Percentiles rank a stretch among this genome's conserved stretches.
Conservation (phyloP, 2,113 vertebrate genomes). For the Anolis carolinensis region DNA sequence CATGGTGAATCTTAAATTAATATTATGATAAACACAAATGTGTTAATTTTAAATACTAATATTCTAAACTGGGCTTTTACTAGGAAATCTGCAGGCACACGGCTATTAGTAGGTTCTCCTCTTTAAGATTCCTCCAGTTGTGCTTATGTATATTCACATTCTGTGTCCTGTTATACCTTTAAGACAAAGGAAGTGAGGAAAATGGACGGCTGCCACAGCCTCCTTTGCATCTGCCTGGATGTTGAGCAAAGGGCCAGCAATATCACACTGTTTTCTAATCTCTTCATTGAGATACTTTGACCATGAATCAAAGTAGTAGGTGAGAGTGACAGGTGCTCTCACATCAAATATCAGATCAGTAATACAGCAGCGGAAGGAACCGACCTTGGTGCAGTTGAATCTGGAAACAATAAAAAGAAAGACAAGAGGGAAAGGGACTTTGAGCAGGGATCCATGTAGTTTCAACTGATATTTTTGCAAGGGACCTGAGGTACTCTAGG, state of each 20-base stretch:
- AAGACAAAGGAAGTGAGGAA: conserved; percentile 27
- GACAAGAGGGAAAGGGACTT: background rate
- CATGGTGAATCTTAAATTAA: too few species aligned
- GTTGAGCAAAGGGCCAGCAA: conserved; percentile 9
- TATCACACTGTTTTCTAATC: too few species aligned
- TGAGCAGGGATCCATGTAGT: background rate
- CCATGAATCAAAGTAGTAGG: background rate
- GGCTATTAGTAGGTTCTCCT: too few species aligned
- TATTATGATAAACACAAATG: too few species aligned
- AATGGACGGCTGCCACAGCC: background rate
- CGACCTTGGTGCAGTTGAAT: background rate
- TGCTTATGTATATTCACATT: too few species aligned
- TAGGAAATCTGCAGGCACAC: too few species aligned
- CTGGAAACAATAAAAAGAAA: background rate
- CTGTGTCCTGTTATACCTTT: background rate
- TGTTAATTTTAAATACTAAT: too few species aligned
- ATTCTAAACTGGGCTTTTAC: too few species aligned
- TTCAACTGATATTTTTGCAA: background rate
- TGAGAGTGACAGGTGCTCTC: background rate
- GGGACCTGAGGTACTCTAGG: too few species aligned
- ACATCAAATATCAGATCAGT: conserved; percentile 1
- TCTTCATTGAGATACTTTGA: background rate
- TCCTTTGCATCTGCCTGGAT: background rate
- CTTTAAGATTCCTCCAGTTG: too few species aligned
- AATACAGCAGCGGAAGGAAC: background rate